These are phyloP conservation scores for Morone saxatilis DNA, from an alignment of 2,113 vertebrate species.

Conservation along the genomic window DNA sequence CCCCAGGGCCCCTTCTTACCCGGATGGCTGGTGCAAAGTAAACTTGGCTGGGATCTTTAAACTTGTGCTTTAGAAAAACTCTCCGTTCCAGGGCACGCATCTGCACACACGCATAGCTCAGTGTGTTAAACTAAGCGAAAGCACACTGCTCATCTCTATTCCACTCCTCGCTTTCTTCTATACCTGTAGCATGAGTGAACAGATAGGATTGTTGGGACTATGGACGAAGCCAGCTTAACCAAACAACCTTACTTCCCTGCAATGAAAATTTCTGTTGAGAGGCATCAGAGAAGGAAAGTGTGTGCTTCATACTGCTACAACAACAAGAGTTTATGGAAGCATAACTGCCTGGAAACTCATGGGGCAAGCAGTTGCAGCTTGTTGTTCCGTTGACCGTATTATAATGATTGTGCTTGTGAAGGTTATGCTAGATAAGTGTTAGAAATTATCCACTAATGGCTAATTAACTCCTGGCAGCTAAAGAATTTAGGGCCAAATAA, in stretches of 20 bases:
- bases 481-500: constrained; percentile 70
- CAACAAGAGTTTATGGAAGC: constrained; percentile 42
- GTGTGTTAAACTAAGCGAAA: constrained; percentile 79
- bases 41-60: constrained; percentile 89
- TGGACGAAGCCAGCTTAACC: constrained; percentile 60
- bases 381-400: constrained; percentile 80
- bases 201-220: constrained; percentile 22
- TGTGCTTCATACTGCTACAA: constrained; percentile 46
- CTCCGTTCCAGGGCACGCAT: constrained; percentile 44
- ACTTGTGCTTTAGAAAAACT: constrained; percentile 86
- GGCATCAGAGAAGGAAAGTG: constrained; percentile 56
- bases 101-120: constrained; percentile 37
- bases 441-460: constrained; percentile 79
- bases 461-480: constrained; percentile 79
- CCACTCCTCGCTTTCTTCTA: constrained; percentile 22
- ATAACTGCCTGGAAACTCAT: constrained; percentile 47
- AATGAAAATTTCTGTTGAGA: constrained; percentile 73
- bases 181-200: constrained; percentile 52
- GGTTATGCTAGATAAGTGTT: constrained; percentile 81
- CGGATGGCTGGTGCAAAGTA: constrained; percentile 88
- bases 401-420: constrained; percentile 79
- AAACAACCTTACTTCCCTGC: constrained; percentile 63
- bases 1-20: constrained; percentile 60
- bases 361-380: constrained; percentile 67
- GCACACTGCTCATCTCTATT: constrained; percentile 28